These are phyloP conservation scores for Capitella teleta DNA, from an alignment of 1,140 invertebrate genomes.

Conservation along the genomic window DNA sequence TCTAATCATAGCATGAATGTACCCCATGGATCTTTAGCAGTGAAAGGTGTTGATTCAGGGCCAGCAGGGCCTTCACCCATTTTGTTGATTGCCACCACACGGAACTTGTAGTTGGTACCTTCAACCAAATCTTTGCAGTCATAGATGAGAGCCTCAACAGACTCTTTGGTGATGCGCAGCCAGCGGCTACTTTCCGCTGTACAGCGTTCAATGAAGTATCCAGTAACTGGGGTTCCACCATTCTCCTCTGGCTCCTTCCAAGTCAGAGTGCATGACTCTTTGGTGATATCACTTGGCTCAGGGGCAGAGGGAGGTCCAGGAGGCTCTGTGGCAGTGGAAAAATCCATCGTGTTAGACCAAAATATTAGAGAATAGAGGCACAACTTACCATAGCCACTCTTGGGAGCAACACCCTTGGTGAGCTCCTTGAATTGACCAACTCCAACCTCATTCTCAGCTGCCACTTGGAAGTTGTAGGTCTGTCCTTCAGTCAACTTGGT, in stretches of 20 bases:
- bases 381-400: slow-evolving; percentile 34
- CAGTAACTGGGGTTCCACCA: slow-evolving; percentile 84
- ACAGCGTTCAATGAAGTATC: slow-evolving; percentile 89
- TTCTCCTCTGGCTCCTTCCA: slow-evolving; percentile 86
- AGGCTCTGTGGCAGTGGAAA: slow-evolving; percentile 52
- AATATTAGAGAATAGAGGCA: no score
- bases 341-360: slow-evolving; percentile 1
- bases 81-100: slow-evolving; percentile 90
- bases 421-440: slow-evolving; percentile 48
- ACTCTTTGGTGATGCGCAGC: slow-evolving; percentile 69
- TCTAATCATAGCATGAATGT: slow-evolving; percentile 36
- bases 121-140: slow-evolving; percentile 86
- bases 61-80: slow-evolving; percentile 85
- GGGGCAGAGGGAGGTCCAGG: slow-evolving; percentile 73
- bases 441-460: slow-evolving; percentile 76
- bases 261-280: slow-evolving; percentile 73
- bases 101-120: slow-evolving; percentile 82
- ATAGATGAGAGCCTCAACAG: slow-evolving; percentile 76
- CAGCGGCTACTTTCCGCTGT: slow-evolving; percentile 56
- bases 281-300: slow-evolving; percentile 78
- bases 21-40: slow-evolving; percentile 91
- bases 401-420: slow-evolving; percentile 33
- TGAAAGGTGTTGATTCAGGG: slow-evolving; percentile 65
- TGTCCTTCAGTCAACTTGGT: slow-evolving; percentile 81
- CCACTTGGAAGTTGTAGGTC: slow-evolving; percentile 49